Evolutionary conservation across 2,113 vertebrate genomes (phyloP).

Genomic region (Beaufortia kweichowensis): DNA sequence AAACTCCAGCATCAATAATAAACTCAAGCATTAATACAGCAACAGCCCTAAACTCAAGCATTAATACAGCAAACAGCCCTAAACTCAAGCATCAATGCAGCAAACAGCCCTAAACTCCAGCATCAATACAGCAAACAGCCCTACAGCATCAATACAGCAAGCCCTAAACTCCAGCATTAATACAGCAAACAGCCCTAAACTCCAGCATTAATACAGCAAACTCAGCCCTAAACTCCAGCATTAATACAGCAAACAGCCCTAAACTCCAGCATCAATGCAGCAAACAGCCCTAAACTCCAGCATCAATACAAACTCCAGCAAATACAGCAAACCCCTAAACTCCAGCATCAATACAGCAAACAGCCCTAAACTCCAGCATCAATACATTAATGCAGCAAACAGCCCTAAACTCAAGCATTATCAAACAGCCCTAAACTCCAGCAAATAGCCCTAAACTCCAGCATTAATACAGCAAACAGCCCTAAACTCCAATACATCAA

Average conservation of each 20-base stretch:
- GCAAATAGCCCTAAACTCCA: background rate
- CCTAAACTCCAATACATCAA: too few relatives aligned
- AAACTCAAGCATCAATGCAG: too few relatives aligned
- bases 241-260: conserved; percentile 36
- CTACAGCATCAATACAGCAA: conserved; percentile 24
- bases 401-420: background rate
- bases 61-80: conserved; percentile 36
- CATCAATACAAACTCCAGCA: conserved; percentile 33
- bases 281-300: background rate
- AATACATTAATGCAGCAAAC: background rate
- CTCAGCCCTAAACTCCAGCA: background rate
- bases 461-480: conserved; percentile 34
- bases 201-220: background rate
- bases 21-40: background rate
- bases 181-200: background rate
- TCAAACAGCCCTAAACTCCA: too few relatives aligned
- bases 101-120: background rate
- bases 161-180: too few relatives aligned
- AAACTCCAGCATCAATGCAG: too few relatives aligned
- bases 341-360: background rate
- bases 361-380: background rate
- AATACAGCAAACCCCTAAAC: background rate
- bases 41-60: background rate
- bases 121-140: background rate
- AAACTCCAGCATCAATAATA: conserved; percentile 18